A percentile compares a stretch with the other conserved stretches of the same genome.
Conservation (phyloP, 1,140 invertebrate genomes). For the Sycophaga agraensis region DNA sequence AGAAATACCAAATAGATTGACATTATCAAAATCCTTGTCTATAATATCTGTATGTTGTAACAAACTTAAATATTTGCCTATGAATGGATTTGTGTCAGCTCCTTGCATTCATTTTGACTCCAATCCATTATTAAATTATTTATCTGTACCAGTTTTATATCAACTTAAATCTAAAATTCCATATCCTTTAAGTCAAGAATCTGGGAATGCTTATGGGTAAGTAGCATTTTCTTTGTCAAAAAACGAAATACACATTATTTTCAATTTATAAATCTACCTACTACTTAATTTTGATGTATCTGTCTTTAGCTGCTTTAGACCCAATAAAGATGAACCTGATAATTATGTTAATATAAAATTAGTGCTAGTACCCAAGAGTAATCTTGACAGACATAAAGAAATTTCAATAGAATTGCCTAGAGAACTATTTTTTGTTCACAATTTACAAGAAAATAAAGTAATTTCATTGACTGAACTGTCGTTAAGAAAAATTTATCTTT, state of each 20-base stretch:
- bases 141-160: slow-evolving; percentile 43
- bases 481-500: slow-evolving; percentile 42
- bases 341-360: slow-evolving; percentile 36
- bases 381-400: slow-evolving; percentile 21
- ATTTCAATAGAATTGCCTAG: slow-evolving; percentile 43
- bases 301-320: slow-evolving; percentile 36
- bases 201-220: slow-evolving; percentile 28
- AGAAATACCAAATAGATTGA: slow-evolving; percentile 48
- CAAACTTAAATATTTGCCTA: slow-evolving; percentile 46
- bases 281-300: neutral
- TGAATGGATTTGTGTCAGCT: slow-evolving; percentile 46
- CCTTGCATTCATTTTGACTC: slow-evolving; percentile 42
- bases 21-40: slow-evolving; percentile 37
- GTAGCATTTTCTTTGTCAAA: slow-evolving; percentile 28
- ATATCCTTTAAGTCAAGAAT: slow-evolving; percentile 10
- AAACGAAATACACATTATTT: no score
- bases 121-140: slow-evolving; percentile 45
- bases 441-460: slow-evolving; percentile 34
- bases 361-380: slow-evolving; percentile 28
- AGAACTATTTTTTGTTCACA: slow-evolving; percentile 42
- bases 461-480: slow-evolving; percentile 46
- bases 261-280: neutral
- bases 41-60: slow-evolving; percentile 47
- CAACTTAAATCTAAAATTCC: slow-evolving; percentile 37
- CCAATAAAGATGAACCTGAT: slow-evolving; percentile 7